Conservation (phyloP, 2,888 invertebrate species). For the Tromatobia lineatoria region DNA sequence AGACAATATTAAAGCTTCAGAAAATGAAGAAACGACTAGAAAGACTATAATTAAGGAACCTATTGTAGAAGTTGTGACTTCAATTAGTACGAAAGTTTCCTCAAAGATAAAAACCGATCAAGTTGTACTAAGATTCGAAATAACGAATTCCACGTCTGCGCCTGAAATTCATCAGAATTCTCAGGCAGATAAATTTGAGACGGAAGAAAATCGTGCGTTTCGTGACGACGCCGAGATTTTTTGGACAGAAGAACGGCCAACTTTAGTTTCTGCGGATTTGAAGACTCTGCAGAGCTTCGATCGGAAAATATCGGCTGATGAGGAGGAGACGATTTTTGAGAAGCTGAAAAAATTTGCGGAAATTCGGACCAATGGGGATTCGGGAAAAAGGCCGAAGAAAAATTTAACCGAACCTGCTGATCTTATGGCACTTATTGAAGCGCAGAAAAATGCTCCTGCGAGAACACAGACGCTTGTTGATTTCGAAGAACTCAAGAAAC, state of each 20-base stretch:
- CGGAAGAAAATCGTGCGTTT: slow-evolving; percentile 73
- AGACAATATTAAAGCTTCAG: slow-evolving; percentile 26
- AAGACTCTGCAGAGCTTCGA: slow-evolving; percentile 75
- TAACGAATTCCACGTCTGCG: slow-evolving; percentile 75
- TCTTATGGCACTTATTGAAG: slow-evolving; percentile 5
- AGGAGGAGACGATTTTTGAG: slow-evolving; percentile 76
- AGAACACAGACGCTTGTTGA: slow-evolving; percentile 57
- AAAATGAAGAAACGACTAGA: slow-evolving; percentile 54
- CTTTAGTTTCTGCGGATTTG: slow-evolving; percentile 48
- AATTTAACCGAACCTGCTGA: slow-evolving; percentile 20
- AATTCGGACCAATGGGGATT: slow-evolving; percentile 74
- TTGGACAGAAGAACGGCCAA: slow-evolving; percentile 60
- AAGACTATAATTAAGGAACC: slow-evolving; percentile 75
- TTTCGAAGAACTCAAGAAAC: slow-evolving; percentile 80
- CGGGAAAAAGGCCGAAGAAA: slow-evolving; percentile 25
- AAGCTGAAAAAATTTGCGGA: slow-evolving; percentile 79
- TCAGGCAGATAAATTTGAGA: slow-evolving; percentile 26
- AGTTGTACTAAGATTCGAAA: slow-evolving; percentile 76
- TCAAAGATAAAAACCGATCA: slow-evolving; percentile 78
- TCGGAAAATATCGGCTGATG: slow-evolving; percentile 76
- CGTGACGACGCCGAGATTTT: slow-evolving; percentile 23
- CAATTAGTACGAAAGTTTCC: slow-evolving; percentile 83
- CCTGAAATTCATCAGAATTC: slow-evolving; percentile 64
- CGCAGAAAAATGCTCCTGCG: slow-evolving; percentile 19
- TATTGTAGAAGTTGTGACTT: slow-evolving; percentile 84